A percentile compares a stretch with the other conserved stretches of the same genome.
phyloP scores from a whole-genome alignment of 2,888 invertebrate genomes.

The Matsumyia berberina region DNA sequence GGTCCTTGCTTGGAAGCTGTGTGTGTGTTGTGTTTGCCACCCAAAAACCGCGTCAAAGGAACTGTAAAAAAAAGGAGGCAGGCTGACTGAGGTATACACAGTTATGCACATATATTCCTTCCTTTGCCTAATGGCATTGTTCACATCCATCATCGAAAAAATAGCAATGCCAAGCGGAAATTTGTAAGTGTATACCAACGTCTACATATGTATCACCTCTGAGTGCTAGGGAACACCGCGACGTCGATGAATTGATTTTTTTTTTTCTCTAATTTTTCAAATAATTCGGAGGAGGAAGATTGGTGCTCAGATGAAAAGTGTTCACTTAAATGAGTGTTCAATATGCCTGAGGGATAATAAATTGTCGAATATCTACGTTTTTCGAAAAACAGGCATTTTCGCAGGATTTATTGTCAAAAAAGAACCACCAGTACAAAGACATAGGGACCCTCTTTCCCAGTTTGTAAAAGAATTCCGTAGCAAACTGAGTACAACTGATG shows the following conservation, averaged over 20 bases:
- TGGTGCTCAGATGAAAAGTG: constrained; percentile 21
- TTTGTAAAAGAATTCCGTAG: no score
- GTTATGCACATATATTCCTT: not conserved
- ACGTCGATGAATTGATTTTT: constrained; percentile 58
- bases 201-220: not conserved
- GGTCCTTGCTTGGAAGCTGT: not conserved
- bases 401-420: not conserved
- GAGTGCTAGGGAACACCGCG: not conserved
- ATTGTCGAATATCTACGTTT: constrained; percentile 2
- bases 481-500: no score
- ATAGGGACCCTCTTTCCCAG: no score
- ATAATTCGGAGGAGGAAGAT: not conserved
- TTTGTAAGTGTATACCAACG: constrained; percentile 16
- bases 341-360: constrained; percentile 10
- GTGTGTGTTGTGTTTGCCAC: constrained; percentile 9
- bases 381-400: not conserved
- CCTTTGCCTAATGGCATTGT: constrained; percentile 35
- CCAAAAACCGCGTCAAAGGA: constrained; percentile 53
- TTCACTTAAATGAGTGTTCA: constrained; percentile 42
- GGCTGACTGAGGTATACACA: not conserved
- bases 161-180: constrained; percentile 61
- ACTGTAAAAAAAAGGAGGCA: constrained; percentile 14
- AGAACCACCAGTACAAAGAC: no score
- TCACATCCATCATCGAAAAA: constrained; percentile 68
- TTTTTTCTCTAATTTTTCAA: constrained; percentile 66